These are phyloP conservation scores for Zhuqinia jingwanae DNA, from an alignment of 2,888 invertebrate genomes.

Conservation along the genomic window DNA sequence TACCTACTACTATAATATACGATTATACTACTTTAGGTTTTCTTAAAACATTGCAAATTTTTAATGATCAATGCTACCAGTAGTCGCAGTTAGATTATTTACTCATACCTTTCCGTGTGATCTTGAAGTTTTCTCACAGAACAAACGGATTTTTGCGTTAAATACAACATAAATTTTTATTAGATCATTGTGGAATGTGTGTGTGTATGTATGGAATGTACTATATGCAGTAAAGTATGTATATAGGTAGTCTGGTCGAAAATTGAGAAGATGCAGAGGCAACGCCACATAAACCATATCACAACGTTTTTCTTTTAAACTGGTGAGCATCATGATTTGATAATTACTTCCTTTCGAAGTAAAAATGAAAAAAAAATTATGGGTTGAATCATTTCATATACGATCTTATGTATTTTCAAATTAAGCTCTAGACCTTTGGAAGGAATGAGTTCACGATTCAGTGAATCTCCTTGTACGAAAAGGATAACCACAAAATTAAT, in stretches of 20 bases:
- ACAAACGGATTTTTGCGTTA: constrained; percentile 17
- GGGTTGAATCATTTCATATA: background rate
- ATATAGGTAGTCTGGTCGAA: background rate
- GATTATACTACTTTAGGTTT: background rate
- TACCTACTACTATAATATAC: constrained; percentile 11
- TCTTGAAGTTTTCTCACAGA: constrained; percentile 66
- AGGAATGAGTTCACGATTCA: background rate
- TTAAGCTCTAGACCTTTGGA: background rate
- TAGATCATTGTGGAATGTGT: constrained; percentile 23
- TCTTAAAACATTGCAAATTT: constrained; percentile 29
- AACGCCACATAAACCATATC: too few relatives aligned
- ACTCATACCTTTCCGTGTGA: constrained; percentile 47
- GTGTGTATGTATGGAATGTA: too few relatives aligned
- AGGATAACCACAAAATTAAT: background rate
- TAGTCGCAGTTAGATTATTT: constrained; percentile 7
- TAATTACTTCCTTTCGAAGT: constrained; percentile 60
- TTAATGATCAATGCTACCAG: constrained; percentile 62
- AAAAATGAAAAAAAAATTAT: background rate
- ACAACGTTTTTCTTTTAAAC: too few relatives aligned
- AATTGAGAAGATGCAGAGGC: constrained; percentile 48
- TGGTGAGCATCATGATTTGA: constrained; percentile 11
- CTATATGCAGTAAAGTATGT: too few relatives aligned
- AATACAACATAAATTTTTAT: background rate
- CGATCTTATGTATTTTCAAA: background rate
- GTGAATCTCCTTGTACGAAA: constrained; percentile 8